A percentile compares a stretch with the other conserved stretches of the same genome.
Conservation (phyloP, 2,888 invertebrate species). For the Diabrotica balteata region DNA sequence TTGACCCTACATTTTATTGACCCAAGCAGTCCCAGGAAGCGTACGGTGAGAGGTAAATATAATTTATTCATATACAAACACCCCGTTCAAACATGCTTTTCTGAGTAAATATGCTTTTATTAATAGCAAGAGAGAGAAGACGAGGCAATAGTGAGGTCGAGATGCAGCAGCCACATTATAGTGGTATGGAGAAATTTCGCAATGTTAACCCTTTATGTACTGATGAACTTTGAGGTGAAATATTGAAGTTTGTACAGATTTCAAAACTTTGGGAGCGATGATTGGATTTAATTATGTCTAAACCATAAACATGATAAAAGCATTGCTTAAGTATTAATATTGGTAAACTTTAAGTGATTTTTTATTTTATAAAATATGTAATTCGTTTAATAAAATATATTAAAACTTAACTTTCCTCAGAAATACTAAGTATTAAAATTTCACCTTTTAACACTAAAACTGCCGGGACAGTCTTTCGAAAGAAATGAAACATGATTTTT, state of each 20-base stretch:
- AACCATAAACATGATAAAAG: no score
- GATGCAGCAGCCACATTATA: background rate
- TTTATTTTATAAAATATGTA: no score
- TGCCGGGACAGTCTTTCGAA: no score
- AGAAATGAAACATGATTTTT: no score
- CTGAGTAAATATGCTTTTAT: conserved; percentile 20
- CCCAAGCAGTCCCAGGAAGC: background rate
- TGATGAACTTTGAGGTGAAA: conserved; percentile 1
- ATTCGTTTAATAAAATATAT: no score
- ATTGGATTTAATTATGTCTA: no score
- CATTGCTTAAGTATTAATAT: no score
- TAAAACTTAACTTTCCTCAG: no score
- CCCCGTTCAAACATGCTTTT: conserved; percentile 19
- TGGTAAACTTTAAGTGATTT: no score
- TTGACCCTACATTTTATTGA: conserved; percentile 4
- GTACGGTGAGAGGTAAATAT: conserved; percentile 11
- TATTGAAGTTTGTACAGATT: background rate
- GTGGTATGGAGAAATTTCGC: background rate
- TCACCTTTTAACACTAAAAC: no score
- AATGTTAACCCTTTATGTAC: conserved; percentile 7
- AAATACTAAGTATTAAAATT: no score
- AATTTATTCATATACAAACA: conserved; percentile 24
- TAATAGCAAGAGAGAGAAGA: conserved; percentile 13
- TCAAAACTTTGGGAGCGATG: no score
- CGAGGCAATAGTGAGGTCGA: background rate